Evolutionary conservation across 2,113 vertebrate species (phyloP), one percentile per base, ranked within the genome.

Genomic region (Pachyramphus minor): DNA sequence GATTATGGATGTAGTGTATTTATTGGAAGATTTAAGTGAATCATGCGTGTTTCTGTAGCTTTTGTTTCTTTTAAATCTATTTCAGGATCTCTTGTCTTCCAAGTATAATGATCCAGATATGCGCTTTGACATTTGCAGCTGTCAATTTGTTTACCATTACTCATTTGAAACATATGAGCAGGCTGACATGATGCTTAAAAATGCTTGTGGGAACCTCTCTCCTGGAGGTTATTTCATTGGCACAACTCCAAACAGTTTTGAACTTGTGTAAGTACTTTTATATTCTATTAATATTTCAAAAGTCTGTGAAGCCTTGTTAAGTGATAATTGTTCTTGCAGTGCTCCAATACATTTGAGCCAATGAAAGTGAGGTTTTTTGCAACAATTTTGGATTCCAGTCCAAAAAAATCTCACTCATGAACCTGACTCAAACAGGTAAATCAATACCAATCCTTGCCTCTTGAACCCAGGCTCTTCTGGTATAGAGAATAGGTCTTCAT

Each of bases 91-190:
- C 87, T 94, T 99, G 92, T 97, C 95, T 60, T 97, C 98, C 87
- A 99, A 98, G 91, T 98, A 99, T 92, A 96, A 64, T 17, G 97
- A 99, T 96, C 97, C 98, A 30, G 91, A 98, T 67, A 97, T 94
- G 83, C 84, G 37, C 86, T 99, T 99, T 91, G 99, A 99, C 95
- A 98, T 99, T 94, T 99, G 99, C 97, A 99, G 99, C 97, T 99
- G 99, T 98, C 99, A 99, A 63, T 99, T 99, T 97, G 99, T 99
- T 66, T 99, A 98, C 92, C 99, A 99, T 96, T 99, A 99, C 94
- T 99, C 99, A 5, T 99, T 99, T 87, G 99, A 99, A 97, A 99
- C 98, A 0, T 98, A 98, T 39, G 97, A 98, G 83, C 99, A 99
- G 97, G 99, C 99, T 9, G 98, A 99, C 87, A 98, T 97, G 98